Conservation (phyloP, 1,140 invertebrate genomes). For the Drosophila biarmipes region DNA sequence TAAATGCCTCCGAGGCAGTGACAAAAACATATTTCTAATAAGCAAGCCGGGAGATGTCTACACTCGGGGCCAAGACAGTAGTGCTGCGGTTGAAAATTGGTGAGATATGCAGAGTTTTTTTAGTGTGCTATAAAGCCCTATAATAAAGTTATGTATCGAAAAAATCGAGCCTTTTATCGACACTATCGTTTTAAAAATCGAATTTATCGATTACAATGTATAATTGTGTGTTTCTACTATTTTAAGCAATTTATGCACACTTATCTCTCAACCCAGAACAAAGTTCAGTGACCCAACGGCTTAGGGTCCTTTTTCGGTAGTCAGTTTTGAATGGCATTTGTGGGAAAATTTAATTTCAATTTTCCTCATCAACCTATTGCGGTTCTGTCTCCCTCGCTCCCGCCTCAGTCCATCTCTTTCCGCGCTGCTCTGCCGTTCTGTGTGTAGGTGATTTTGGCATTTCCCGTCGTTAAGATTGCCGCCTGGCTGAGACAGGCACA, state of each 20-base stretch:
- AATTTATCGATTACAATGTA: no score
- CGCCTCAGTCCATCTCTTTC: conserved; percentile 1
- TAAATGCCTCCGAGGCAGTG: conserved; percentile 65
- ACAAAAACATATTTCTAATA: conserved; percentile 45
- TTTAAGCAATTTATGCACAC: background rate
- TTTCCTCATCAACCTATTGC: conserved; percentile 59
- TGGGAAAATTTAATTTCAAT: conserved; percentile 71
- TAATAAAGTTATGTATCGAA: background rate
- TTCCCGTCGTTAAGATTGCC: conserved; percentile 56
- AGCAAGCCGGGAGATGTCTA: background rate
- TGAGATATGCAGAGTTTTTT: background rate
- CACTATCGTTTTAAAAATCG: background rate
- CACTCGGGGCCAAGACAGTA: background rate
- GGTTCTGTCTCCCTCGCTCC: conserved; percentile 21
- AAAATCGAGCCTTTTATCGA: background rate
- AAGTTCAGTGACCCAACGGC: conserved; percentile 49
- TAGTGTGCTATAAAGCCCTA: no score
- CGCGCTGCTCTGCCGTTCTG: background rate
- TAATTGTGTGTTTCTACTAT: background rate
- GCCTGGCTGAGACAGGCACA: conserved; percentile 46
- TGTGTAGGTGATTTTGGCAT: conserved; percentile 50
- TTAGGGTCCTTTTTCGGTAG: conserved; percentile 55
- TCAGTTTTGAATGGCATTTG: conserved; percentile 61
- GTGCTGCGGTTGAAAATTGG: background rate
- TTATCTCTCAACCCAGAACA: background rate